Evolutionary conservation across 2,113 vertebrate species (phyloP).

Genomic region (Dascyllus trimaculatus): DNA sequence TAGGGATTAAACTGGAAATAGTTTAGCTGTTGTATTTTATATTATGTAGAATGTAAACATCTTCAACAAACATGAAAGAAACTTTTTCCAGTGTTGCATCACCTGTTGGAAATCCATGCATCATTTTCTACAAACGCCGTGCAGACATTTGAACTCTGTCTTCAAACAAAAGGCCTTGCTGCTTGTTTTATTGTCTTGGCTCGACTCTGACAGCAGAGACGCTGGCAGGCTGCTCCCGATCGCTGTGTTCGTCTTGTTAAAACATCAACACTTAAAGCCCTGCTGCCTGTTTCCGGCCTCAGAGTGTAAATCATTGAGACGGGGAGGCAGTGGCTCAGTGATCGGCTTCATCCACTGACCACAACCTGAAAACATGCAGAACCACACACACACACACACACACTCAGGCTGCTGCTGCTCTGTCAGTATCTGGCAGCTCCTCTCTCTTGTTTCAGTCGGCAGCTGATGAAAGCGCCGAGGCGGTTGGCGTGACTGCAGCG

Average conservation of each 20-base stretch:
- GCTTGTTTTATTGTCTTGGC: not conserved
- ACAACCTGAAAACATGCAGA: slow-evolving; percentile 32
- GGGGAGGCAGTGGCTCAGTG: slow-evolving; percentile 36
- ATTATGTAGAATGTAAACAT: too few relatives aligned
- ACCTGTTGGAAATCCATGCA: too few relatives aligned
- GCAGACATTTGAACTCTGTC: too few relatives aligned
- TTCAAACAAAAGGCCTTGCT: rapidly evolving
- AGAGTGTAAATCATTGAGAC: slow-evolving; percentile 25
- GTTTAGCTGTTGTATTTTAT: too few relatives aligned
- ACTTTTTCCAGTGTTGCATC: too few relatives aligned
- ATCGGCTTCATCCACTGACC: slow-evolving; percentile 40
- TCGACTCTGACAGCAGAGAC: not conserved
- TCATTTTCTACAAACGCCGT: too few relatives aligned
- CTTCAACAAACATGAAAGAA: too few relatives aligned
- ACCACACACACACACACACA: not conserved
- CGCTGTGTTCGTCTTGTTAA: slow-evolving; percentile 36
- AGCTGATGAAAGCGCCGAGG: slow-evolving; percentile 41
- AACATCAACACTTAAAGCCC: slow-evolving; percentile 44
- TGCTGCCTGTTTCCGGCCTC: slow-evolving; percentile 20
- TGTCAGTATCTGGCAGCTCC: too few relatives aligned
- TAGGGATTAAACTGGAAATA: too few relatives aligned
- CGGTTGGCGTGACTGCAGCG: slow-evolving; percentile 25
- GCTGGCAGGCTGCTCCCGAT: slow-evolving; percentile 1
- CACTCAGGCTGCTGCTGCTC: slow-evolving; percentile 47
- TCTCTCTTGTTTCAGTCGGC: not conserved